Evolutionary conservation across 2,888 invertebrate species (phyloP).

Genomic region (Proisotoma minuta): DNA sequence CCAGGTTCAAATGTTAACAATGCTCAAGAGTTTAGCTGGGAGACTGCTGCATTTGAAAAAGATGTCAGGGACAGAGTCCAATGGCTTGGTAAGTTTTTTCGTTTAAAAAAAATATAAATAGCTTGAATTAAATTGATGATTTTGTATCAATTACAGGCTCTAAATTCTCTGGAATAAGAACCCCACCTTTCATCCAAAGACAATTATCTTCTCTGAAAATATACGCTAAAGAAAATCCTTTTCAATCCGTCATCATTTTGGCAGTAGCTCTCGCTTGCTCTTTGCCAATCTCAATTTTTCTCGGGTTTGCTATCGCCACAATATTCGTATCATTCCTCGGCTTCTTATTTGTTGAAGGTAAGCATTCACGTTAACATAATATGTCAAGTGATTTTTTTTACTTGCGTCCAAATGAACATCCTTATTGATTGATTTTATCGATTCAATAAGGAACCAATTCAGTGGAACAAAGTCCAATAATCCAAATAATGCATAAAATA

Average conservation of each 20-base stretch:
- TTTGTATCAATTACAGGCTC: neutral
- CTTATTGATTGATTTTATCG: neutral
- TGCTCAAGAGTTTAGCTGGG: conserved; percentile 44
- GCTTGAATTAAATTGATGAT: neutral
- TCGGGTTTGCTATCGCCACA: conserved; percentile 36
- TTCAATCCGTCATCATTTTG: conserved; percentile 30
- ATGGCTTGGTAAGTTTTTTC: conserved; percentile 37
- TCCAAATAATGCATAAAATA: too few species aligned
- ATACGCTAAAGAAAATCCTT: conserved; percentile 37
- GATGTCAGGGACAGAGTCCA: conserved; percentile 42
- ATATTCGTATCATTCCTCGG: conserved; percentile 38
- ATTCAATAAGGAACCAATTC: neutral
- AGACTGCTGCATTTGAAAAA: conserved; percentile 45
- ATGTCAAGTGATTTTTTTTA: too few species aligned
- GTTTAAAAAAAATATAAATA: neutral
- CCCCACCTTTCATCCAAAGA: conserved; percentile 30
- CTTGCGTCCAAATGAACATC: too few species aligned
- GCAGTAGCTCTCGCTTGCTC: conserved; percentile 34
- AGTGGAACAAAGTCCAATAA: neutral
- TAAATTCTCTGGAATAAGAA: conserved; percentile 10
- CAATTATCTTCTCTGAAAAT: conserved; percentile 28
- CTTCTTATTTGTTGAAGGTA: conserved; percentile 43
- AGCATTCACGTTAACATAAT: neutral
- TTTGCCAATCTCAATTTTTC: conserved; percentile 33
- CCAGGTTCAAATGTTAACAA: conserved; percentile 44